Conservation (phyloP, 1,140 invertebrate species). For the Drosophila serrata region DNA sequence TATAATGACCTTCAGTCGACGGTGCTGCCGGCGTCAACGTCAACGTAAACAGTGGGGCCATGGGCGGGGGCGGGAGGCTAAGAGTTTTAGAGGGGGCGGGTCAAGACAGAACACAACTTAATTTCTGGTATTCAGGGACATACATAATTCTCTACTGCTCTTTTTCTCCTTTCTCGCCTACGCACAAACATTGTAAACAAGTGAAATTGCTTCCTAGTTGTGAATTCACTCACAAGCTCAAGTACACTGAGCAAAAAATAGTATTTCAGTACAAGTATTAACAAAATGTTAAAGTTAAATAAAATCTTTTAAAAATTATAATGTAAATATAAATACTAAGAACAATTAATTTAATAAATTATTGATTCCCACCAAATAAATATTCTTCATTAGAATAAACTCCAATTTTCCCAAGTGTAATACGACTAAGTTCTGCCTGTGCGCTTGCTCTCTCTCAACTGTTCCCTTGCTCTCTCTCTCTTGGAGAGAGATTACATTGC, state of each 20-base stretch:
- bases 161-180: slow-evolving; percentile 36
- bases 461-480: slow-evolving; percentile 9
- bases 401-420: background rate
- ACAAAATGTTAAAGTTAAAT: too few species aligned
- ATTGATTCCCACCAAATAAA: too few species aligned
- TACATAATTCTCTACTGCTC: slow-evolving; percentile 13
- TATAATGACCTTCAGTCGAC: slow-evolving; percentile 83
- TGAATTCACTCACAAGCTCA: slow-evolving; percentile 44
- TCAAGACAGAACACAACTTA: slow-evolving; percentile 71
- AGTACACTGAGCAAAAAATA: background rate
- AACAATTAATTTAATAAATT: too few species aligned
- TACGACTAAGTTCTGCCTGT: slow-evolving; percentile 15
- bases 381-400: too few species aligned
- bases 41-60: slow-evolving; percentile 16
- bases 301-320: too few species aligned
- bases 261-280: too few species aligned
- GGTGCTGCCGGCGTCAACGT: slow-evolving; percentile 39
- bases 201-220: slow-evolving; percentile 72
- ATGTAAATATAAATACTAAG: too few species aligned
- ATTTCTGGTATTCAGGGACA: slow-evolving; percentile 61
- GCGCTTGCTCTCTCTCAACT: slow-evolving; percentile 56
- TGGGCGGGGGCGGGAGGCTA: slow-evolving; percentile 4
- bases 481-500: slow-evolving; percentile 6
- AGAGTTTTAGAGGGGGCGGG: slow-evolving; percentile 23
- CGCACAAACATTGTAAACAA: slow-evolving; percentile 77